Base-by-base conservation (phyloP, 2,113 vertebrate species). In the Balaeniceps rex region DNA sequence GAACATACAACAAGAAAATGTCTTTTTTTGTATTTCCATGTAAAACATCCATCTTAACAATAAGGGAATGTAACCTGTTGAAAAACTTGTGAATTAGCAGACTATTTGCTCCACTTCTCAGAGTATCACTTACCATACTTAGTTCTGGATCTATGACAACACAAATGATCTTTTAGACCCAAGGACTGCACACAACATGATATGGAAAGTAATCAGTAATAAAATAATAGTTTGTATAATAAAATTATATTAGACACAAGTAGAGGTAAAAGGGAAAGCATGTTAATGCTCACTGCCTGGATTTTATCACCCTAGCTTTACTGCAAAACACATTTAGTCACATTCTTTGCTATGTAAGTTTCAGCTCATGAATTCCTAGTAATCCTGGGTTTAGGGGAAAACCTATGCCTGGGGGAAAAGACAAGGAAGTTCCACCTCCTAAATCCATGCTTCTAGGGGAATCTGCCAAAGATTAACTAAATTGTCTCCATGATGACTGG, bases 271-370 rank as follows among this genome's bases (percentile, higher is more conserved):
- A 96, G 78, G 71, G 84, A 96, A 97, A 96, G 84, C 89, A 97
- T 68, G 93, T 90, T 96, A 97, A 97, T 96, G 90, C 91, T 96
- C 70, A 16, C 95, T 95, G 95, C 93, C 95, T 97, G 93, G 93
- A 94, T 94, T 96, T 96, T 97, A 97, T 96, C 95, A 96, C 94
- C 94, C 84, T 47, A 66, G 91, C 91, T 94, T 95, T 97, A 95
- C 93, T 97, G 96, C 89, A 97, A 97, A 97, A 97, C 93, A 97
- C 93, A 97, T 95, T 97, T 94, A 96, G 93, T 83, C 94, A 95
- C 91, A 95, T 97, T 96, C 91, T 95, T 97, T 96, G 89, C 93
- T 91, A 47, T 95, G 87, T 82, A 95, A 91, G 87, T 97, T 97
- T 96, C 97, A 97, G 94, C 91, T 97, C 94, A 95, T 96, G 93